Conservation (phyloP, 2,888 invertebrate species). For the Thyatira batis region DNA sequence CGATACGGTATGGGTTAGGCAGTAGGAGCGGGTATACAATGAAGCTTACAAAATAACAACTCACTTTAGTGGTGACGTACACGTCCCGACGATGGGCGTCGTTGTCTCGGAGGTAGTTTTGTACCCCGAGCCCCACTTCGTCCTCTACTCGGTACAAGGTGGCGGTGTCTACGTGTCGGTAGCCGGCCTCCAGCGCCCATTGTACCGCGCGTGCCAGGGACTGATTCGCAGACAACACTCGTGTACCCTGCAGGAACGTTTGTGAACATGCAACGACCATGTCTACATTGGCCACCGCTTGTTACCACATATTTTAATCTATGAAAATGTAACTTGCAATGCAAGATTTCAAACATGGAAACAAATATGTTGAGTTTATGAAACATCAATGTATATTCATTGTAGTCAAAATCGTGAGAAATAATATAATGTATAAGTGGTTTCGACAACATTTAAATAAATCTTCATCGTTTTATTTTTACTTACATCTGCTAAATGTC, state of each 20-base stretch:
- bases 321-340: neutral
- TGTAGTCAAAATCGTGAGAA: conserved; percentile 1
- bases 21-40: neutral
- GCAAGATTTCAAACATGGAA: neutral
- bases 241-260: conserved; percentile 56
- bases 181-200: conserved; percentile 88
- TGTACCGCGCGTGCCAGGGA: conserved; percentile 85
- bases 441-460: too few relatives aligned
- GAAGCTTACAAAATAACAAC: conserved; percentile 9
- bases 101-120: conserved; percentile 84
- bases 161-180: conserved; percentile 92
- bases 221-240: conserved; percentile 61
- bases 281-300: conserved; percentile 3
- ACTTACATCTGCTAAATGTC: conserved; percentile 68
- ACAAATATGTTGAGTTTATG: too few relatives aligned
- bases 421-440: too few relatives aligned
- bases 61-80: conserved; percentile 91
- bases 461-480: too few relatives aligned
- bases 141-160: conserved; percentile 89
- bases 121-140: conserved; percentile 87
- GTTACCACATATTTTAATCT: neutral
- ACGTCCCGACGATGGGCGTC: conserved; percentile 86
- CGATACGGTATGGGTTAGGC: too few relatives aligned
- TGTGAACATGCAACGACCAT: conserved; percentile 16
- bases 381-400: neutral